Conservation (phyloP, 2,113 vertebrate species). For the Caranx melampygus region DNA sequence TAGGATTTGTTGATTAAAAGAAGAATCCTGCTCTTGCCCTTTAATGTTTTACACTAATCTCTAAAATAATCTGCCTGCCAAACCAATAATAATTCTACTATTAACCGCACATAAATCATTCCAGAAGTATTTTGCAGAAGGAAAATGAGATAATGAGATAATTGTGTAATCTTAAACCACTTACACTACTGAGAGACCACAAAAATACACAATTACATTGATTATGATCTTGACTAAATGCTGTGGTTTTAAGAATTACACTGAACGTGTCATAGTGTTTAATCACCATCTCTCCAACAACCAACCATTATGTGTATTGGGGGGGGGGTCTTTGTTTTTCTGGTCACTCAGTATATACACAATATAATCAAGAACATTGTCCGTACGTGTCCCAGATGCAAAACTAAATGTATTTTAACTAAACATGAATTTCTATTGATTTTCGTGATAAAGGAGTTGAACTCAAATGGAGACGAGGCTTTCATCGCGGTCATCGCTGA, state of each 20-base stretch:
- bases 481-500: rapidly evolving
- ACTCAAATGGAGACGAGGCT: not conserved
- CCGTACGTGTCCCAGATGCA: not conserved
- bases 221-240: too few relatives aligned
- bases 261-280: not conserved
- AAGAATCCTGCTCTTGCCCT: not conserved
- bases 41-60: not conserved
- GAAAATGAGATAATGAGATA: not conserved
- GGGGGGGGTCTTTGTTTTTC: not conserved
- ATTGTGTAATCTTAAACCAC: not conserved
- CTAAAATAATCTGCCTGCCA: slow-evolving; percentile 6
- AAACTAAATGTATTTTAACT: slow-evolving; percentile 23
- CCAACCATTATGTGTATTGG: too few relatives aligned
- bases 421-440: slow-evolving; percentile 46
- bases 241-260: not conserved
- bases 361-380: not conserved
- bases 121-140: not conserved
- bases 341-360: not conserved
- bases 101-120: not conserved
- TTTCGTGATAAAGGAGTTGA: slow-evolving; percentile 59
- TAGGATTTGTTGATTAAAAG: slow-evolving; percentile 10
- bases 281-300: not conserved
- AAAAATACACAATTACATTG: not conserved
- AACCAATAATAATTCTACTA: not conserved
- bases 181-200: not conserved